phyloP scores from a whole-genome alignment of 1,140 invertebrate genomes.

The Drosophila suzukii region DNA sequence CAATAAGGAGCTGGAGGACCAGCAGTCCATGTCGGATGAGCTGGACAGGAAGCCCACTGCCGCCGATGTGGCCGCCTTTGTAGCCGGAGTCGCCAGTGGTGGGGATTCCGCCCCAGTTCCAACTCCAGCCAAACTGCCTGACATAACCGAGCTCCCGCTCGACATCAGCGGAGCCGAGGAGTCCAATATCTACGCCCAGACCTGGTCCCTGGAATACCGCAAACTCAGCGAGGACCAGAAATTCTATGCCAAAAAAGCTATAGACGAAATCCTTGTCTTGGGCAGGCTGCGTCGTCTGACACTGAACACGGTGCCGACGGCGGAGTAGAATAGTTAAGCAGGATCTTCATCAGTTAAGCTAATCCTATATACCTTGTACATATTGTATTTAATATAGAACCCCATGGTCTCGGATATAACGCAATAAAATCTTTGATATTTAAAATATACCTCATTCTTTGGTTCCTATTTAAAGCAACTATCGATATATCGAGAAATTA shows the following conservation, averaged over 20 bases:
- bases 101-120: background rate
- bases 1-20: constrained; percentile 35
- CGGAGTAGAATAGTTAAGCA: constrained; percentile 18
- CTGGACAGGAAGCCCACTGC: constrained; percentile 46
- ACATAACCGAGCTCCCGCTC: constrained; percentile 26
- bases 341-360: background rate
- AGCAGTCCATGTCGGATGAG: constrained; percentile 28
- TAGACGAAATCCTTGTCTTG: constrained; percentile 69
- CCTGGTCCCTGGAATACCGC: constrained; percentile 67
- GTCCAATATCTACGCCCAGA: constrained; percentile 60
- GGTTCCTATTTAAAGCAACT: background rate
- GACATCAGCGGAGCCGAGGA: constrained; percentile 49
- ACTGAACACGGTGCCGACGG: constrained; percentile 57
- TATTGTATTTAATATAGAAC: constrained; percentile 2
- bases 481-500: background rate
- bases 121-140: background rate
- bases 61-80: constrained; percentile 39
- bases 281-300: constrained; percentile 62
- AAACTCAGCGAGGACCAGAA: constrained; percentile 68
- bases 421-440: background rate
- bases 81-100: constrained; percentile 2
- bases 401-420: background rate
- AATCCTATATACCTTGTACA: background rate
- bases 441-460: background rate
- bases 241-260: constrained; percentile 67